Percentiles rank a stretch among this genome's conserved stretches.
phyloP scores from a whole-genome alignment of 2,113 vertebrate genomes.

The Eolophus roseicapilla region DNA sequence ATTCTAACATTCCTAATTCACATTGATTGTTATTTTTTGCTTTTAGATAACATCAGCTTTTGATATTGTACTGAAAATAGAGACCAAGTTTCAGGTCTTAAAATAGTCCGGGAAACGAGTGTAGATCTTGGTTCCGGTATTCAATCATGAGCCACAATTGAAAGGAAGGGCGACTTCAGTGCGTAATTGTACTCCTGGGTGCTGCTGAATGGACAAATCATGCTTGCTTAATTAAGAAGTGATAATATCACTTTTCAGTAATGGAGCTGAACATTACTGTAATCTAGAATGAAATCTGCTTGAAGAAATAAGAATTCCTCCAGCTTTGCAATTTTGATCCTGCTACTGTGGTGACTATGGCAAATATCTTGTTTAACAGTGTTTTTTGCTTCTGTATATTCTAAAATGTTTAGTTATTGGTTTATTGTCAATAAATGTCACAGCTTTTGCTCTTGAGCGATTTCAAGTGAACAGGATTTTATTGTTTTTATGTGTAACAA shows the following conservation, averaged over 20 bases:
- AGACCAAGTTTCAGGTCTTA: not conserved
- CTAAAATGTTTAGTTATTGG: not conserved
- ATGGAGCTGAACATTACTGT: not conserved
- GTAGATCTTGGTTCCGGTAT: rapidly evolving
- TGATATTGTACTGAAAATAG: not conserved
- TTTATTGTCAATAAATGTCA: not conserved
- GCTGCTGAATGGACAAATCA: not conserved
- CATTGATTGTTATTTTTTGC: not conserved
- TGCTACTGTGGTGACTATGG: not conserved
- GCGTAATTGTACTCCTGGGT: not conserved
- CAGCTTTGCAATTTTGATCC: not conserved
- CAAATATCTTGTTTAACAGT: not conserved
- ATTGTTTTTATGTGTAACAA: not conserved
- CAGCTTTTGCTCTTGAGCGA: not conserved
- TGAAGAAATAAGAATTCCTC: not conserved
- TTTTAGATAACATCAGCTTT: not conserved
- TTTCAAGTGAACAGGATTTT: not conserved
- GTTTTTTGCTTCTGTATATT: not conserved
- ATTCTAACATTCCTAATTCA: not conserved
- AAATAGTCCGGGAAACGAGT: not conserved
- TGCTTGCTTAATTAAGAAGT: not conserved
- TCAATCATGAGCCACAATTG: not conserved
- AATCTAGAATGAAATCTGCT: not conserved
- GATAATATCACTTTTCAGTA: not conserved
- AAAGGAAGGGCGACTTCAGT: not conserved